Evolutionary conservation across 1,140 invertebrate genomes (phyloP).

Genomic region (Hirudo medicinalis): DNA sequence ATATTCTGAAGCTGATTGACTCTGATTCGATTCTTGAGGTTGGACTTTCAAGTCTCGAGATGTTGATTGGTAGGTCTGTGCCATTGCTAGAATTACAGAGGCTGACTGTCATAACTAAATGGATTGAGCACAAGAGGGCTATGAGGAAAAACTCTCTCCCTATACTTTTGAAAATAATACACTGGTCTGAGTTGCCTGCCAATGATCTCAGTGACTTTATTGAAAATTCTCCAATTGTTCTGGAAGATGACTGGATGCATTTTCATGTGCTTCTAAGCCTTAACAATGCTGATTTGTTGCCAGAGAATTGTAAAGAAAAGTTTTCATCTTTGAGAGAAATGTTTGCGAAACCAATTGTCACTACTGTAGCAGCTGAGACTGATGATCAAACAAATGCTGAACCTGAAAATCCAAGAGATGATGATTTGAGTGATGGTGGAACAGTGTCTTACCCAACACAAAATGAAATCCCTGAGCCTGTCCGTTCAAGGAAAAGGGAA

Average conservation of each 20-base stretch:
- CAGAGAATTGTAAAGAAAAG: constrained; percentile 44
- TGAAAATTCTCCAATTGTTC: constrained; percentile 43
- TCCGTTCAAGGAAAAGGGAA: constrained; percentile 15
- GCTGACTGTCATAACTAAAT: constrained; percentile 43
- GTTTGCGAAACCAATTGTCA: constrained; percentile 27
- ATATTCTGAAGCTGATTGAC: constrained; percentile 44
- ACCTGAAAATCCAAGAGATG: neutral
- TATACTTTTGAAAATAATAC: constrained; percentile 43
- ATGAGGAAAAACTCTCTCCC: constrained; percentile 45
- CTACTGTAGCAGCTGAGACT: constrained; percentile 17
- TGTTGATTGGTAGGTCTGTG: constrained; percentile 31
- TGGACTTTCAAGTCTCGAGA: constrained; percentile 34
- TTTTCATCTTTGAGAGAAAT: constrained; percentile 45
- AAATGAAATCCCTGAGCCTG: neutral
- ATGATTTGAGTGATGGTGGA: neutral
- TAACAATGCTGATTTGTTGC: constrained; percentile 46
- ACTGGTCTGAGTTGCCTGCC: constrained; percentile 24
- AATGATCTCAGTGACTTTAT: constrained; percentile 29
- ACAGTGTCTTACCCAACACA: neutral
- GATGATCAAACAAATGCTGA: constrained; percentile 7
- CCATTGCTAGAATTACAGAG: constrained; percentile 34
- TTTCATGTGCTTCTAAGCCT: constrained; percentile 49
- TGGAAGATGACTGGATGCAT: constrained; percentile 44
- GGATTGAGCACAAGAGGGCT: constrained; percentile 44
- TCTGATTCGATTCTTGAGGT: constrained; percentile 42